phyloP scores from a whole-genome alignment of 2,797 vertebrate genomes.

The Coilia nasus region DNA sequence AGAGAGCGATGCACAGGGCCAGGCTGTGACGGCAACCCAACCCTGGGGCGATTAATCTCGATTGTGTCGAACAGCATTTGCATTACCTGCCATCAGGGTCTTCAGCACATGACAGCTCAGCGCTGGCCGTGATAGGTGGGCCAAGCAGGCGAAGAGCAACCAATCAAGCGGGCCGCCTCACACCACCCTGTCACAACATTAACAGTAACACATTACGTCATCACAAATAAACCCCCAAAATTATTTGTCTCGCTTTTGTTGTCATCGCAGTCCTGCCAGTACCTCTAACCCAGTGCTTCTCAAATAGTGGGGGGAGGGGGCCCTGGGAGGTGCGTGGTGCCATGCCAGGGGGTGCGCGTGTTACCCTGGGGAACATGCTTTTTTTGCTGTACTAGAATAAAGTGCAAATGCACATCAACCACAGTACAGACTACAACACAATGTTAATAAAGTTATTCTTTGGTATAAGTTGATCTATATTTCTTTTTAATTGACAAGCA shows the following conservation, averaged over 20 bases:
- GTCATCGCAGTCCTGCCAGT: not conserved
- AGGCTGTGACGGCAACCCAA: slow-evolving; percentile 19
- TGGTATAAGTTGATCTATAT: too few species aligned
- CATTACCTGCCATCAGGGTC: not conserved
- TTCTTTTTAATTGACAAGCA: too few species aligned
- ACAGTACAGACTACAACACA: too few species aligned
- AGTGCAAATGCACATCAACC: too few species aligned
- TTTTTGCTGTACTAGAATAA: too few species aligned
- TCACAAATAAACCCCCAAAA: not conserved
- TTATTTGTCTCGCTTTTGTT: not conserved
- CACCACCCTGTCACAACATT: too few species aligned
- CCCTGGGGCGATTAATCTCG: not conserved
- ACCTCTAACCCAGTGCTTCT: too few species aligned
- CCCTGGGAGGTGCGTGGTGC: too few species aligned
- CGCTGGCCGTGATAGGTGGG: not conserved
- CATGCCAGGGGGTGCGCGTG: too few species aligned
- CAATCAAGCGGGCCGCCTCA: not conserved
- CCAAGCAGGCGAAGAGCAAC: not conserved
- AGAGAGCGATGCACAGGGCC: not conserved
- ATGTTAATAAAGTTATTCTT: too few species aligned
- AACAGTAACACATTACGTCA: not conserved
- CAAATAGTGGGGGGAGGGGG: too few species aligned
- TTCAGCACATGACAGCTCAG: not conserved
- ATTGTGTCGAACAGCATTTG: not conserved
- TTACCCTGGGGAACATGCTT: too few species aligned